Evolutionary conservation across 2,888 invertebrate genomes (phyloP).

Genomic region (Lathronympha strigana): DNA sequence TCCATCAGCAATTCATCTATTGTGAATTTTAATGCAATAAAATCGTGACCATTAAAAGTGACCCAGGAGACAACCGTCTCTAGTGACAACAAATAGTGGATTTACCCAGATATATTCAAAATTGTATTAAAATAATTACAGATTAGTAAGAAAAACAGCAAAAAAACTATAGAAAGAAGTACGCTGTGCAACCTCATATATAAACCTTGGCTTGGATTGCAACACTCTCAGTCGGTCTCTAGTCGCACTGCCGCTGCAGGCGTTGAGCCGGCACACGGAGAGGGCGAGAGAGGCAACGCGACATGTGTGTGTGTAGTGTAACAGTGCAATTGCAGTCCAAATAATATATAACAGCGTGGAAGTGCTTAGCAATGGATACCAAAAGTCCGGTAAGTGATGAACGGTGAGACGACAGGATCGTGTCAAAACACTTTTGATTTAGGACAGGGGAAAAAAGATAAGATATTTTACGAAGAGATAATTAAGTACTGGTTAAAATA

Average conservation of each 20-base stretch:
- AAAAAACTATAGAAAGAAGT: slow-evolving; percentile 48
- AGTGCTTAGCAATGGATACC: slow-evolving; percentile 76
- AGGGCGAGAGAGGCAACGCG: slow-evolving; percentile 81
- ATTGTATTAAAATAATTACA: slow-evolving; percentile 22
- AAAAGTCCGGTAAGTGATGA: slow-evolving; percentile 73
- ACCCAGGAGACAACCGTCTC: too few species aligned
- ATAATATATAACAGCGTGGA: slow-evolving; percentile 59
- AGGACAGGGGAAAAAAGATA: too few species aligned
- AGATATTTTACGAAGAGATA: too few species aligned
- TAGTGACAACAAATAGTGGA: too few species aligned
- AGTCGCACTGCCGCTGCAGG: slow-evolving; percentile 84
- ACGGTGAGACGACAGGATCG: neutral
- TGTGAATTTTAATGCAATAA: too few species aligned
- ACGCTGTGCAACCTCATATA: slow-evolving; percentile 76
- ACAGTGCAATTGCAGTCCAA: slow-evolving; percentile 54
- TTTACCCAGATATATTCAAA: too few species aligned
- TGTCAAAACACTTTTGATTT: too few species aligned
- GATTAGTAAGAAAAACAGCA: slow-evolving; percentile 21
- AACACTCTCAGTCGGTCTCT: slow-evolving; percentile 84
- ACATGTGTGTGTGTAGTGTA: slow-evolving; percentile 82
- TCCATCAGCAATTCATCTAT: too few species aligned
- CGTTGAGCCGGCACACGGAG: slow-evolving; percentile 81
- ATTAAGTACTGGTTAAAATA: too few species aligned
- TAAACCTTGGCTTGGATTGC: slow-evolving; percentile 80
- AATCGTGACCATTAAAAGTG: too few species aligned